Percentiles rank a stretch among this genome's conserved stretches.
phyloP scores from a whole-genome alignment of 1,140 invertebrate species.

The Caenorhabditis brenneri region DNA sequence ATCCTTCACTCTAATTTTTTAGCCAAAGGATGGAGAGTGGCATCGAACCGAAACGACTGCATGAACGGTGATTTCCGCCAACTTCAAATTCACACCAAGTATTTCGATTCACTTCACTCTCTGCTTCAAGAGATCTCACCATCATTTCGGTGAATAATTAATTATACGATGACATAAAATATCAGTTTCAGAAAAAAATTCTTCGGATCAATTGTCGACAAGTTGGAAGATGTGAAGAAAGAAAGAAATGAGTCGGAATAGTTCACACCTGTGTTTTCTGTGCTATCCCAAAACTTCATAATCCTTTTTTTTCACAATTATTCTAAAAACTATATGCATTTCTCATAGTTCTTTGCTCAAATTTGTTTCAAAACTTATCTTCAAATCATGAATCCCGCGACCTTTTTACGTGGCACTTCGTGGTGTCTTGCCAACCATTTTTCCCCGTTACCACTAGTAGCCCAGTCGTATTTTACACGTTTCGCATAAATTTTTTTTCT shows the following conservation, averaged over 20 bases:
- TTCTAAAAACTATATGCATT: too few relatives aligned
- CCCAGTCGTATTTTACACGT: neutral
- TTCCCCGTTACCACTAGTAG: neutral
- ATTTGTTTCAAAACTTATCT: neutral
- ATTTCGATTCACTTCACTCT: slow-evolving; percentile 39
- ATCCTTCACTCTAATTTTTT: neutral
- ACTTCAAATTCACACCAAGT: slow-evolving; percentile 43
- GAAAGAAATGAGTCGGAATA: neutral
- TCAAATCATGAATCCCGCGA: neutral
- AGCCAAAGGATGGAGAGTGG: slow-evolving; percentile 49
- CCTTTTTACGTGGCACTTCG: neutral
- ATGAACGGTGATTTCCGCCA: slow-evolving; percentile 54
- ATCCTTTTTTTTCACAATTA: neutral
- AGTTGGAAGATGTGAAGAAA: slow-evolving; percentile 1
- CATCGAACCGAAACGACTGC: slow-evolving; percentile 45
- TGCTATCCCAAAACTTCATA: neutral
- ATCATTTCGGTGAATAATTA: neutral
- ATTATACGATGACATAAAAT: neutral
- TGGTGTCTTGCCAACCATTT: slow-evolving; percentile 18
- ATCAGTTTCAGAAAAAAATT: slow-evolving; percentile 2
- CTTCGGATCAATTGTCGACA: slow-evolving; percentile 9
- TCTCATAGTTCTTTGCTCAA: neutral
- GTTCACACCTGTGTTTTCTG: neutral
- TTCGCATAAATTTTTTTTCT: neutral
- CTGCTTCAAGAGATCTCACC: slow-evolving; percentile 48